Percentiles rank a stretch among this genome's conserved stretches.
phyloP scores from a whole-genome alignment of 2,113 vertebrate species.

The Nothoprocta pentlandii region DNA sequence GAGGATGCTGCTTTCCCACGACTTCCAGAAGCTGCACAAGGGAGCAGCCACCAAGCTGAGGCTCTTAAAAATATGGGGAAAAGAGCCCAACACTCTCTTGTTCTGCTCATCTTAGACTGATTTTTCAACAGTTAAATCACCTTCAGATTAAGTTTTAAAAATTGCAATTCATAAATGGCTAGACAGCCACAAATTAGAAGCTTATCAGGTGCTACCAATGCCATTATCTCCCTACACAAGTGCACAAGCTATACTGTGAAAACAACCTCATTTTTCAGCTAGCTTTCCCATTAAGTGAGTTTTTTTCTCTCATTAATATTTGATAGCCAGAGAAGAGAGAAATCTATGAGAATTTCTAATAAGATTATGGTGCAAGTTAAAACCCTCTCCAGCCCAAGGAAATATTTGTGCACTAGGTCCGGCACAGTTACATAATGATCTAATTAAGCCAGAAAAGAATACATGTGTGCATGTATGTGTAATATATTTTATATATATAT shows the following conservation, averaged over 20 bases:
- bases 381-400: neutral
- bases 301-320: neutral
- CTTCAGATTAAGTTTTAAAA: neutral
- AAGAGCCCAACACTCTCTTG: neutral
- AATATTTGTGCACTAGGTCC: neutral
- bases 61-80: neutral
- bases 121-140: neutral
- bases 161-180: neutral
- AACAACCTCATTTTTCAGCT: neutral
- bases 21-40: neutral
- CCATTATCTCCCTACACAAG: neutral
- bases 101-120: neutral
- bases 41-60: rapidly evolving
- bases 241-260: rapidly evolving
- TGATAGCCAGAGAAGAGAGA: neutral
- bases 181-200: neutral
- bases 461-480: neutral
- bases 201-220: neutral
- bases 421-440: conserved; percentile 17
- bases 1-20: neutral
- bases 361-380: conserved; percentile 6
- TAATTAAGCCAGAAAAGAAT: conserved; percentile 33
- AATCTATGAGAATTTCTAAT: neutral
- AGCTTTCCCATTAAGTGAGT: rapidly evolving
- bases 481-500: neutral